Evolutionary conservation across 1,140 invertebrate species (phyloP).

Genomic region (Lepidurus apus): DNA sequence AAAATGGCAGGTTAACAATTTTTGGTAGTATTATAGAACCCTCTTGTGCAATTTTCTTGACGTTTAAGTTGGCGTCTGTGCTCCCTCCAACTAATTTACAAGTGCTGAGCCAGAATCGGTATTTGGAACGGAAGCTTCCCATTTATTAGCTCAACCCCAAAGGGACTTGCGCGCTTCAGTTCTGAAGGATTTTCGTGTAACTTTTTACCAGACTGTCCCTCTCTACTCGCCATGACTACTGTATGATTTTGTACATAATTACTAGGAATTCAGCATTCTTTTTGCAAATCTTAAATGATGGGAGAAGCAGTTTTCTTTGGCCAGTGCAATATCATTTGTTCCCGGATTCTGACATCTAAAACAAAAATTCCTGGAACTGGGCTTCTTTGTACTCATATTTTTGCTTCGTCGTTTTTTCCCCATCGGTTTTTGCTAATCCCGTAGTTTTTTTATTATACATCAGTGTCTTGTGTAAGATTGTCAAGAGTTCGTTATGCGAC

Average conservation of each 20-base stretch:
- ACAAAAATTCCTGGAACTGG: background rate
- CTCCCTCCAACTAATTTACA: background rate
- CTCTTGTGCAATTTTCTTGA: background rate
- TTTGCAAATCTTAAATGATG: background rate
- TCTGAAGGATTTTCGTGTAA: background rate
- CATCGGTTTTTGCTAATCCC: background rate
- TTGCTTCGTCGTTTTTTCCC: background rate
- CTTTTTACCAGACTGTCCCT: background rate
- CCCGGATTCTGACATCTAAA: background rate
- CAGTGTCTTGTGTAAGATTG: background rate
- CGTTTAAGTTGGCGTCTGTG: slow-evolving; percentile 4
- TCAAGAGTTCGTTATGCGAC: background rate
- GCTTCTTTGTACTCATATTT: background rate
- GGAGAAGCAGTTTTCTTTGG: background rate
- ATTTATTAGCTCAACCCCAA: background rate
- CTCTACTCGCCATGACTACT: background rate
- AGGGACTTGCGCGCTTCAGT: background rate
- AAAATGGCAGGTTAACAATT: background rate
- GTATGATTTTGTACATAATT: background rate
- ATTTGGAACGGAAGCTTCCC: background rate
- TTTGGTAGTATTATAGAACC: background rate
- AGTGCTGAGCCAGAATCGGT: background rate
- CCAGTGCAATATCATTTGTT: slow-evolving; percentile 7
- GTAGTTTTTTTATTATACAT: background rate
- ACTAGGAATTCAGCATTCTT: background rate